phyloP scores from a whole-genome alignment of 2,888 invertebrate species.

The Diaperis boleti region DNA sequence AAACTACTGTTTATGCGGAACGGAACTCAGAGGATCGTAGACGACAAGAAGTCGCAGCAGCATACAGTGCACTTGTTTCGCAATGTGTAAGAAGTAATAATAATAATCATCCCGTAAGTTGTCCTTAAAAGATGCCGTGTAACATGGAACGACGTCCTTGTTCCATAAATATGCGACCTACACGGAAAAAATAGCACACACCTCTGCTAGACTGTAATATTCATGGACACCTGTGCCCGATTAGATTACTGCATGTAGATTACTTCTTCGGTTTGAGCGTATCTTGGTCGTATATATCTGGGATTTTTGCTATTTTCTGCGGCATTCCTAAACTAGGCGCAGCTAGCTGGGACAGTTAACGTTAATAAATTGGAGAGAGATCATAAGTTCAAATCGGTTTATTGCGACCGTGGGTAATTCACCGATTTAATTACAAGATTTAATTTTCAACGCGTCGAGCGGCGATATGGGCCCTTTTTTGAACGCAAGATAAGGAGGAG shows the following conservation, averaged over 20 bases:
- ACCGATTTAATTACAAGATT: slow-evolving; percentile 44
- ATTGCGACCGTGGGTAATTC: slow-evolving; percentile 41
- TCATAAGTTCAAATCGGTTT: slow-evolving; percentile 50
- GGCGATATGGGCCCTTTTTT: too few relatives aligned
- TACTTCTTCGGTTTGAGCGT: slow-evolving; percentile 57
- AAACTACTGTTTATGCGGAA: not conserved
- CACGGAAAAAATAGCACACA: slow-evolving; percentile 56
- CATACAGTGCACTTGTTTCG: slow-evolving; percentile 7
- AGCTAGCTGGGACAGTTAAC: slow-evolving; percentile 50
- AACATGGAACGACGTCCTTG: slow-evolving; percentile 55
- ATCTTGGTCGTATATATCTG: slow-evolving; percentile 42
- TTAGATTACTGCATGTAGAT: slow-evolving; percentile 60
- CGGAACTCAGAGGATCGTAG: slow-evolving; percentile 1
- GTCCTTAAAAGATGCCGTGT: slow-evolving; percentile 36
- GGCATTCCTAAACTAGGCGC: slow-evolving; percentile 52
- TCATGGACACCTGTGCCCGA: slow-evolving; percentile 62
- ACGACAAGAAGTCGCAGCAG: slow-evolving; percentile 9
- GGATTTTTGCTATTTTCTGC: slow-evolving; percentile 46
- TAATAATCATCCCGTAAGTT: slow-evolving; percentile 33
- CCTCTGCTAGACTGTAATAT: slow-evolving; percentile 56
- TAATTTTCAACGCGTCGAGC: slow-evolving; percentile 43
- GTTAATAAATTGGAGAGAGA: slow-evolving; percentile 51
- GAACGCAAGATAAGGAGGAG: too few relatives aligned
- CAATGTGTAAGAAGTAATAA: slow-evolving; percentile 15
- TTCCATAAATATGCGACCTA: slow-evolving; percentile 59